phyloP scores from a whole-genome alignment of 2,888 invertebrate species.

The Pterobdella sp. region DNA sequence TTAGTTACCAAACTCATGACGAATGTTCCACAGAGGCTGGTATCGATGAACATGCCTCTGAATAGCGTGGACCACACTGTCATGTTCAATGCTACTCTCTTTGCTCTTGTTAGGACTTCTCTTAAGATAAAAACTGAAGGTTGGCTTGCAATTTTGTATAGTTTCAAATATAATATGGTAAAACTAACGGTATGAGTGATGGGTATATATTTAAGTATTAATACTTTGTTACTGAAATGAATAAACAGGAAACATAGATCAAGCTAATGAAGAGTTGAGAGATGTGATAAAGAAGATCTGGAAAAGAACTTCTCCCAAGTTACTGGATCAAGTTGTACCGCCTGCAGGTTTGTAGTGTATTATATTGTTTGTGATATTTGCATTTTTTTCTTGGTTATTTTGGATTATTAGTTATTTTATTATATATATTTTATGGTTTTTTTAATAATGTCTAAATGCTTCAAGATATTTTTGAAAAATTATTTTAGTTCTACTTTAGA shows the following conservation, averaged over 20 bases:
- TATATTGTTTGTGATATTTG: background rate
- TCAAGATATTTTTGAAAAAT: too few relatives aligned
- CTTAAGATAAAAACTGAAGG: slow-evolving; percentile 90
- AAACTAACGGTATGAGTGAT: too few relatives aligned
- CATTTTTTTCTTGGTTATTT: too few relatives aligned
- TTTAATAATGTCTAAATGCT: too few relatives aligned
- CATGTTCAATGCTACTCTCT: slow-evolving; percentile 93
- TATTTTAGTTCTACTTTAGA: too few relatives aligned
- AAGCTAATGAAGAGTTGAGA: slow-evolving; percentile 82
- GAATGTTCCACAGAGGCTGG: slow-evolving; percentile 65
- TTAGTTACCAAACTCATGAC: too few relatives aligned
- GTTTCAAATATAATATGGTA: too few relatives aligned
- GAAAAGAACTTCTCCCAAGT: slow-evolving; percentile 89
- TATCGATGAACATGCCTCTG: slow-evolving; percentile 99
- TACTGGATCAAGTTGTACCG: slow-evolving; percentile 94
- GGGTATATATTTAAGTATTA: too few relatives aligned
- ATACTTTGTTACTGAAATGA: background rate
- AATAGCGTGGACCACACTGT: slow-evolving; percentile 98
- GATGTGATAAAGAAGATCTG: slow-evolving; percentile 94
- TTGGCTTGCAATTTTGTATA: slow-evolving; percentile 8
- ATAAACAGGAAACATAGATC: slow-evolving; percentile 58
- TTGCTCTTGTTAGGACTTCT: slow-evolving; percentile 93
- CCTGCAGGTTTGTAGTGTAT: slow-evolving; percentile 68
- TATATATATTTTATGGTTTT: too few relatives aligned
- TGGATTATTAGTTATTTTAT: too few relatives aligned